Base-by-base conservation (phyloP, 2,797 vertebrate species). In the Typhlichthys subterraneus region DNA sequence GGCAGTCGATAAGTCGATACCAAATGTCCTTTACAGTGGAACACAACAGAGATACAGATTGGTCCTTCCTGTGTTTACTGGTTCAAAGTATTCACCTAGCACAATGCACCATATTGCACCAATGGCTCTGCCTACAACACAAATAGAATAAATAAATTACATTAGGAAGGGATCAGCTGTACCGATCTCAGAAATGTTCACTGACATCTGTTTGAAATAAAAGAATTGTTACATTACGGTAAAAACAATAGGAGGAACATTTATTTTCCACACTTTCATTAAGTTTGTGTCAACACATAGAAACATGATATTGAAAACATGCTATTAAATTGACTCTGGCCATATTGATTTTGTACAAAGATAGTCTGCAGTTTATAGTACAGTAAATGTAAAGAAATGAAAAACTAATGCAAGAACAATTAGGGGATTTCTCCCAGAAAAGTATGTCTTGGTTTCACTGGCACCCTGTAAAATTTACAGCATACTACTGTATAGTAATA, bases 11-110 rank as follows among this genome's bases (percentile, higher is more conserved):
- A 23, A 23, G 3, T 23, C 23, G 0, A 38, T 38, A 8, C 6
- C 5, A 5, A 5, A 8, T 38, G 5, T 38, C 33, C 33, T 38
- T 38, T 38, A 38, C 33, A 52, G 51, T 51, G 66, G 63, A 48
- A 50, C 45, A 53, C 61, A 68, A 2, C 45, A 57, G 61, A 56
- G 63, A 69, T 76, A 77, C 69, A 73, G 61, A 80, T 78, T 72
- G 62, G 14, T 68, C 38, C 47, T 65, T 76, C 59, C 50, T 53
- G 31, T 46, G 23, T 33, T 54, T 42, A 61, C 12, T 29, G 56
- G 63, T 73, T 66, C 75, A 74, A 64, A 61, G 63, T 54, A 69
- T 63, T 72, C 52, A 58, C 46, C 54, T 73, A 49, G 55, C 53
- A 69, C 54, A n/a, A 61, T 47, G 60, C 45, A 33, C 67, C 15